Evolutionary conservation across 1,140 invertebrate species (phyloP).

Genomic region (Apocrypta bakeri): DNA sequence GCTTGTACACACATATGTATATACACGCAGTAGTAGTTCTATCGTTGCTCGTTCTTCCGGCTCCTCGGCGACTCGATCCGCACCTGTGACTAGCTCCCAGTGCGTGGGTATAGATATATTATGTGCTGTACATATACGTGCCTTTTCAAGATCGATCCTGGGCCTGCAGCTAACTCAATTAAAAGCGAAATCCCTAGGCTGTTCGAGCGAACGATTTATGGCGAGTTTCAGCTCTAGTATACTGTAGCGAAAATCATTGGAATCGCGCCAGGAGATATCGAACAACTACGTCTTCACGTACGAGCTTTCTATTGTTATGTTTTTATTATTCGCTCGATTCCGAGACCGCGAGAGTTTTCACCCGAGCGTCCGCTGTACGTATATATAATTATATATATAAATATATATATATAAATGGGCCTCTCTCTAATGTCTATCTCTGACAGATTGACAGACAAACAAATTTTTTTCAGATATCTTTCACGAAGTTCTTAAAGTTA

Average conservation of each 20-base stretch:
- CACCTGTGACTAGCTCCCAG: conserved; percentile 19
- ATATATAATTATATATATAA: too few relatives aligned
- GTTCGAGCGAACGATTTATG: conserved; percentile 37
- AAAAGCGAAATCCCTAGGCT: conserved; percentile 35
- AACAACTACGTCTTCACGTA: neutral
- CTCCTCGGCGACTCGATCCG: neutral
- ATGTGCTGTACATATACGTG: neutral
- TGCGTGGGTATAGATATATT: neutral
- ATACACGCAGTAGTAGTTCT: neutral
- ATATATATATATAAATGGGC: too few relatives aligned
- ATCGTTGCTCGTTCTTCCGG: neutral
- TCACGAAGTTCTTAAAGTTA: too few relatives aligned
- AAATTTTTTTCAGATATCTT: too few relatives aligned
- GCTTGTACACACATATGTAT: too few relatives aligned
- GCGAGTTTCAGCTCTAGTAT: neutral
- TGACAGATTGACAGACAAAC: too few relatives aligned
- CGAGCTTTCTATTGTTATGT: neutral
- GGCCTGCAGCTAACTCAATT: conserved; percentile 46
- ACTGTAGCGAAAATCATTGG: conserved; percentile 34
- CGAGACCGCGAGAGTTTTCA: too few relatives aligned
- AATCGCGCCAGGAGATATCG: conserved; percentile 18
- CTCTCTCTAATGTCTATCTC: too few relatives aligned
- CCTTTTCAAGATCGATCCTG: neutral
- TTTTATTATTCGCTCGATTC: conserved; percentile 24
- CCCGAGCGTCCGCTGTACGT: too few relatives aligned